These are phyloP conservation scores for Drosophila kanapiae DNA, from an alignment of 1,140 invertebrate genomes.

Conservation along the genomic window DNA sequence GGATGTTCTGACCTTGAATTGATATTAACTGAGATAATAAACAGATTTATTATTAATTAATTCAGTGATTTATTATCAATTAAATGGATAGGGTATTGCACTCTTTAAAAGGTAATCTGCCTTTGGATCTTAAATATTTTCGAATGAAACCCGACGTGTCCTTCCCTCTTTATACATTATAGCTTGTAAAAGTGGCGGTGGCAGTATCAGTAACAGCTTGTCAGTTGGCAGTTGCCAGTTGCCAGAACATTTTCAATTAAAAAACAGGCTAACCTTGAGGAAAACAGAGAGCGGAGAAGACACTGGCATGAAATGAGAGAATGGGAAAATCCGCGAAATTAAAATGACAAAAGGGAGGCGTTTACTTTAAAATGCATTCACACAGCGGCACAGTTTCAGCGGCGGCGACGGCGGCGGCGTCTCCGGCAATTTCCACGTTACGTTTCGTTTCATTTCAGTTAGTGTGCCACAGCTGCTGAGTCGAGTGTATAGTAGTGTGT, in stretches of 20 bases:
- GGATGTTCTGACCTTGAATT: too few species aligned
- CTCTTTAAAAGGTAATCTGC: background rate
- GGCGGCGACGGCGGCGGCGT: too few species aligned
- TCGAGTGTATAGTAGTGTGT: slow-evolving; percentile 9
- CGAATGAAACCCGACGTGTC: background rate
- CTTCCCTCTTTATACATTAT: background rate
- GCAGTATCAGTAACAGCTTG: slow-evolving; percentile 53
- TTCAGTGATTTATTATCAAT: too few species aligned
- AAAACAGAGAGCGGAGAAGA: slow-evolving; percentile 6
- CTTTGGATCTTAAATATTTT: background rate
- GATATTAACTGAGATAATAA: too few species aligned
- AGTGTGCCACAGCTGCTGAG: slow-evolving; percentile 66
- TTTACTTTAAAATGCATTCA: slow-evolving; percentile 82
- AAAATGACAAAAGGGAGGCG: slow-evolving; percentile 80
- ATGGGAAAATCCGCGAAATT: slow-evolving; percentile 80
- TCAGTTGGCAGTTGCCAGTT: slow-evolving; percentile 52
- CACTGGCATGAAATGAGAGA: slow-evolving; percentile 58
- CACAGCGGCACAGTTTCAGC: slow-evolving; percentile 6
- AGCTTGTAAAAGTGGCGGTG: slow-evolving; percentile 18
- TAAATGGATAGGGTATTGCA: too few species aligned
- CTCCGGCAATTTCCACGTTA: slow-evolving; percentile 59
- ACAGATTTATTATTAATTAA: too few species aligned
- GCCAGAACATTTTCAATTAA: slow-evolving; percentile 79
- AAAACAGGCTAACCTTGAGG: slow-evolving; percentile 73
- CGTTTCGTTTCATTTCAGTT: slow-evolving; percentile 81